Base-by-base conservation (phyloP, 2,797 vertebrate species). In the Macropus fuliginosus region DNA sequence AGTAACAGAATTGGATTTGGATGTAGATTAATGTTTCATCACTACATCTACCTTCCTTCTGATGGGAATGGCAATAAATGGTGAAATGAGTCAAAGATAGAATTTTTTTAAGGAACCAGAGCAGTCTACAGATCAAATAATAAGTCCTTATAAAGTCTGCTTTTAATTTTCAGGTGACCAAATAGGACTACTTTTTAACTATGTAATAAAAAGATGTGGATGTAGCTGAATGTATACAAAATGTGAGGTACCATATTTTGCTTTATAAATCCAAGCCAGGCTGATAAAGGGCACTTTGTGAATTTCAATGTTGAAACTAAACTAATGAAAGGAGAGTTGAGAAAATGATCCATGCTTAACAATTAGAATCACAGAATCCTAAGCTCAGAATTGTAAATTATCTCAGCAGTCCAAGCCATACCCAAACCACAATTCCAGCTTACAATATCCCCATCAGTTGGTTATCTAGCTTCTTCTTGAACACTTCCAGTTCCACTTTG, bases 11-110 rank as follows among this genome's bases (percentile, higher is more conserved):
- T 0, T n/a, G 21, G 24, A 87, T 87, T 46, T 87, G 40, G 74
- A 62, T 66, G 52, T 91, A 92, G 94, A 50, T 92, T 56, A 92
- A 91, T 62, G 6, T 94, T 57, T 54, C 34, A 27, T 46, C 40
- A 87, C 40, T 27, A 87, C 3, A 46, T 87, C 21, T 50, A 10
- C 74, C 14, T 92, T 87, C 92, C 16, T 12, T 24, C 54, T 91
- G 91, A 31, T 50, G n/a, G 54, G 55, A 56, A 4, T 4, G 34
- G 24, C 28, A 12, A 28, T 40, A 52, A 90, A 93, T 87, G 40
- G 56, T 92, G 24, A 94, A 13, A 91, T 0, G 56, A 92, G 8
- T 54, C 91, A 90, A 54, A 0, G 34, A 28, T 0, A 92, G 91
- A 62, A 28, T 40, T 27, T 34, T 57, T 95, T 31, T 52, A 91